These are phyloP conservation scores for Drosophila pseudotakahashii DNA, from an alignment of 2,888 invertebrate species.

Conservation along the genomic window DNA sequence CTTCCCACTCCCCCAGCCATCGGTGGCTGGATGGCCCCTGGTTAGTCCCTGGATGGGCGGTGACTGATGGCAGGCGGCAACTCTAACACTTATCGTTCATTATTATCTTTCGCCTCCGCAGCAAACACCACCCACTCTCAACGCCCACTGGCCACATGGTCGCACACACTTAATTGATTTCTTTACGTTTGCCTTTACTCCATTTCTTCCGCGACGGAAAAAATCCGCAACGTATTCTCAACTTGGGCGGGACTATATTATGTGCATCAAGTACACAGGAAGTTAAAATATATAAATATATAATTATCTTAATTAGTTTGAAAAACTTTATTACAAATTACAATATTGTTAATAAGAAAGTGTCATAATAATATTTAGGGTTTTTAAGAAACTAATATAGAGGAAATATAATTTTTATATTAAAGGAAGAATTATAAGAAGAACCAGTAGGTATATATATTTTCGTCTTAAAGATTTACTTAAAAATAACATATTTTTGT, in stretches of 20 bases:
- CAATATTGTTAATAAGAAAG: too few relatives aligned
- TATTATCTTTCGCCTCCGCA: slow-evolving; percentile 66
- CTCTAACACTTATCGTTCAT: slow-evolving; percentile 76
- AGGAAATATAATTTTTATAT: too few relatives aligned
- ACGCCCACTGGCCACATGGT: slow-evolving; percentile 14
- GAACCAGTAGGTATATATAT: too few relatives aligned
- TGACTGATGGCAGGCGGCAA: slow-evolving; percentile 58
- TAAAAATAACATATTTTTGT: too few relatives aligned
- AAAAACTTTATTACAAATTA: too few relatives aligned
- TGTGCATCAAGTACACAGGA: slow-evolving; percentile 12
- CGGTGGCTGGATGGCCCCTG: not conserved
- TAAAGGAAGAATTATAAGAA: too few relatives aligned
- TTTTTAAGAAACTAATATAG: too few relatives aligned
- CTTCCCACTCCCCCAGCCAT: not conserved
- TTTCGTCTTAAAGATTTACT: too few relatives aligned
- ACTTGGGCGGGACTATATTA: slow-evolving; percentile 55
- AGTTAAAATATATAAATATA: too few relatives aligned
- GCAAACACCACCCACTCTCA: not conserved
- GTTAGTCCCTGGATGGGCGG: slow-evolving; percentile 7
- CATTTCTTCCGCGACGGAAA: slow-evolving; percentile 23
- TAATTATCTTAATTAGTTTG: too few relatives aligned
- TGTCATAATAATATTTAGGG: too few relatives aligned
- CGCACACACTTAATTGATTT: slow-evolving; percentile 71
- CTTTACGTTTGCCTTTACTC: slow-evolving; percentile 36
- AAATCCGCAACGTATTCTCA: slow-evolving; percentile 25